phyloP scores from a whole-genome alignment of 2,888 invertebrate species.

The Ochlodes sylvanus region DNA sequence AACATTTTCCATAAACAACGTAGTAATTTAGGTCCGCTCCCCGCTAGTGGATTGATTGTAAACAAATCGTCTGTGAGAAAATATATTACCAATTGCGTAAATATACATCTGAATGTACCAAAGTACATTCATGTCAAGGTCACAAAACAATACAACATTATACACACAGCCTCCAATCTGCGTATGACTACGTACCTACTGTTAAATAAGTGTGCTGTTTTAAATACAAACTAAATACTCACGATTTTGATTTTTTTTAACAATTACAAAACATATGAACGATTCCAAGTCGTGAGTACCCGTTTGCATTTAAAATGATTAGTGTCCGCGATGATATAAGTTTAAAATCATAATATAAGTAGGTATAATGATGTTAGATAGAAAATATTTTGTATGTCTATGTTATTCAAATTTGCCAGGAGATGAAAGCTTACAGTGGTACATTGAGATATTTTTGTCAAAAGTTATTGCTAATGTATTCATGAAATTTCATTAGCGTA shows the following conservation, averaged over 20 bases:
- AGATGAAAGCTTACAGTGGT: too few relatives aligned
- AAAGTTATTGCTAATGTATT: not conserved
- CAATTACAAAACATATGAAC: too few relatives aligned
- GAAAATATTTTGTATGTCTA: not conserved
- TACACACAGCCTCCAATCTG: conserved; percentile 53
- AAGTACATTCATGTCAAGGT: conserved; percentile 74
- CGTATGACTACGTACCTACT: conserved; percentile 35
- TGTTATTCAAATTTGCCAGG: too few relatives aligned
- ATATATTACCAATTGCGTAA: conserved; percentile 69
- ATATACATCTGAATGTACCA: conserved; percentile 61
- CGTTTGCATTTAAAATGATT: too few relatives aligned
- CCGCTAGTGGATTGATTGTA: not conserved
- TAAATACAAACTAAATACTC: too few relatives aligned
- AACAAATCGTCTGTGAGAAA: not conserved
- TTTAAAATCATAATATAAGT: too few relatives aligned
- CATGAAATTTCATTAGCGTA: not conserved
- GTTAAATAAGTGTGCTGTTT: conserved; percentile 17
- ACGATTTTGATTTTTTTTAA: too few relatives aligned
- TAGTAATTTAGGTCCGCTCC: not conserved
- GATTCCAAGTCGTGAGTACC: too few relatives aligned
- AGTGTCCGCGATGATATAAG: too few relatives aligned
- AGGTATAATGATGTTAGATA: conserved; percentile 33
- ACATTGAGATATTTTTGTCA: not conserved
- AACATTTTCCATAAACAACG: too few relatives aligned
- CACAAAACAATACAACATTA: conserved; percentile 65